Conservation (phyloP, 2,797 vertebrate genomes). For the Muscicapa striata region DNA sequence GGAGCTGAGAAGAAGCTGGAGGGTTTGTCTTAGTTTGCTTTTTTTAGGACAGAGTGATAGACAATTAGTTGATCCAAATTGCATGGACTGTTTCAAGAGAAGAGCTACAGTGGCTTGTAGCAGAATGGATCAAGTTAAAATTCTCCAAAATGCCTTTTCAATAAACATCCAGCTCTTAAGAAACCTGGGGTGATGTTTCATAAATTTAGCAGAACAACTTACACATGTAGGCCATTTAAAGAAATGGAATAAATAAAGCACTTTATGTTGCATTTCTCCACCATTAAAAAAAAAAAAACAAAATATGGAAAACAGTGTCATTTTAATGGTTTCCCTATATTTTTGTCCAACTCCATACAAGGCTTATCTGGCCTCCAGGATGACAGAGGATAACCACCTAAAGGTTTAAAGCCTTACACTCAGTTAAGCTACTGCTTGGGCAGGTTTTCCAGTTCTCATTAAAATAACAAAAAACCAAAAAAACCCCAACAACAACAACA, state of each 20-base stretch:
- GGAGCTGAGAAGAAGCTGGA: background rate
- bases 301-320: background rate
- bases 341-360: background rate
- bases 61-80: background rate
- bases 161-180: background rate
- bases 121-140: background rate
- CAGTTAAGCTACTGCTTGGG: background rate
- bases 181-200: background rate
- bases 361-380: background rate
- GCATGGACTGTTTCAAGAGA: background rate
- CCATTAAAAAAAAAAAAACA: background rate
- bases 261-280: background rate
- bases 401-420: background rate
- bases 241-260: background rate
- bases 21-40: background rate
- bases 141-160: background rate
- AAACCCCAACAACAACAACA: background rate
- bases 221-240: background rate
- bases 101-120: background rate
- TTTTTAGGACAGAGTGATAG: background rate
- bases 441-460: background rate
- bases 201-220: background rate
- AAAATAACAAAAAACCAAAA: background rate
- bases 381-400: background rate
- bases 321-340: background rate